Percentiles rank a stretch among this genome's conserved stretches.
Conservation (phyloP, 2,797 vertebrate species). For the Silurus lanzhouensis region DNA sequence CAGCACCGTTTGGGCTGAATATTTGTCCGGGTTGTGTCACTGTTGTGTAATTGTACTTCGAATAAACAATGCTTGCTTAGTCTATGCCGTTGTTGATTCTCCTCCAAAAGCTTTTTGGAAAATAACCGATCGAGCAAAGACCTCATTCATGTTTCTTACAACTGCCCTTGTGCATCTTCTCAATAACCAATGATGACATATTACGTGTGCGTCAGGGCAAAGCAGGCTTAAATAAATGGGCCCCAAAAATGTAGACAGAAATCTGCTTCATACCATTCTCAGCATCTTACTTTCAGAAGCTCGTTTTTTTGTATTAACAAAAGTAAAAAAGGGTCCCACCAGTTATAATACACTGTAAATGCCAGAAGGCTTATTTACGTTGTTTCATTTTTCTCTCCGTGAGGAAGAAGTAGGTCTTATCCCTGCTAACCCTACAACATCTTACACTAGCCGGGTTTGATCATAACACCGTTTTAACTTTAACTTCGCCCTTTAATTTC, state of each 20-base stretch:
- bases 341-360: too few species aligned
- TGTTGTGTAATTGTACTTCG: not conserved
- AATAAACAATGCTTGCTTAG: not conserved
- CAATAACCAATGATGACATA: not conserved
- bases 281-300: not conserved
- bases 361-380: not conserved
- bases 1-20: not conserved
- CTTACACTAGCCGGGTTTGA: not conserved
- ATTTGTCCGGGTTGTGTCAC: not conserved
- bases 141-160: not conserved
- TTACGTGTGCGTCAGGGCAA: not conserved
- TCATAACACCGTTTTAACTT: not conserved
- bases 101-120: not conserved
- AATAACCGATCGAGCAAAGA: not conserved
- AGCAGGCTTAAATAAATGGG: not conserved
- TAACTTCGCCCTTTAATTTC: constrained; percentile 13
- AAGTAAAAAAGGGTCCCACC: not conserved
- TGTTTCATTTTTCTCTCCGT: not conserved
- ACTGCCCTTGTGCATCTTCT: not conserved
- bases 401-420: not conserved
- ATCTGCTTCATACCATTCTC: not conserved
- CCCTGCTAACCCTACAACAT: not conserved
- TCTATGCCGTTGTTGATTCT: not conserved
- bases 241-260: not conserved
- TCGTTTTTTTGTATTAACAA: not conserved